Evolutionary conservation across 2,888 invertebrate genomes (phyloP), one percentile per base, ranked within the genome.

Genomic region (Meteorus colon): DNA sequence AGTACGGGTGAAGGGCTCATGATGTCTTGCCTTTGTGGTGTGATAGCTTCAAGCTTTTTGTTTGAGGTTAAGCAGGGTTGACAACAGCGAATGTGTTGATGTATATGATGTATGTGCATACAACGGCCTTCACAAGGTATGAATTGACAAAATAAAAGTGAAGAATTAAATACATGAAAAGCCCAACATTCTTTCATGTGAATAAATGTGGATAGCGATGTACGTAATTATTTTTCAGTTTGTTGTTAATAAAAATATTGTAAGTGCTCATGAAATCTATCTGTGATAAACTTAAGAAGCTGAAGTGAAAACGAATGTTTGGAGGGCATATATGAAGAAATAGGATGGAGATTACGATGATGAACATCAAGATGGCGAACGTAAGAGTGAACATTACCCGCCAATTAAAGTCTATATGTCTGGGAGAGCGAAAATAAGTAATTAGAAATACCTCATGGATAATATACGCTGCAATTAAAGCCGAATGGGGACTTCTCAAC

Each of bases 391-490:
- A 55, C 55, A 55, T 55, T 65, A 41, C 65, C 69, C 77, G 72
- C 73, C 76, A 74, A 70, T 79, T 76, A 79, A 37, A 67, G 75
- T 69, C 37, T 37, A 37, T 37, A 63, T n/a, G 60, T 62, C 34
- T 24, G 55, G 69, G 34, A 19, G 74, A 68, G 74, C 71, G 69
- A 82, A 86, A 88, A 88, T 87, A 87, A 88, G 88, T 88, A 88
- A 88, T 88, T 88, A 88, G 86, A 88, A 88, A 87, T 88, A 85
- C 86, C 86, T 84, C 88, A 87, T 88, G 87, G 89, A 88, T 89
- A 89, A 89, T 88, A 88, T 87, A 89, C 86, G 87, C 84, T 82
- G 88, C 87, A 89, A 89, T 89, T 88, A 89, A 88, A 86, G 85
- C 85, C 85, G 82, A 87, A 86, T 86, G 86, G 86, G 85, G 84